Evolutionary conservation across 2,888 invertebrate genomes (phyloP).

Genomic region (Nomada goodeniana): DNA sequence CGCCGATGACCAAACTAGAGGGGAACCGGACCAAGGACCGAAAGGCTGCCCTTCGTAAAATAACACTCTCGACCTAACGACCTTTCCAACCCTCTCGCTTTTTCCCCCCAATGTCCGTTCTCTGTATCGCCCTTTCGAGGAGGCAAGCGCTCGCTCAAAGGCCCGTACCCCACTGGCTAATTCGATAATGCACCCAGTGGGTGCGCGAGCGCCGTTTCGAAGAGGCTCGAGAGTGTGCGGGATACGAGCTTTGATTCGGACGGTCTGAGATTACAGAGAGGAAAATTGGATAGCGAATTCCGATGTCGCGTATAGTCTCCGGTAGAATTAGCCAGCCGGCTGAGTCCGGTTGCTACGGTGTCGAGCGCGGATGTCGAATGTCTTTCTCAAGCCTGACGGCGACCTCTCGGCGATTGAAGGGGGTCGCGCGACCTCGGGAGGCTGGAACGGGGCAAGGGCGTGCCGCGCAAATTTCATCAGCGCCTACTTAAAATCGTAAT

Average conservation of each 20-base stretch:
- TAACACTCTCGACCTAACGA: conserved; percentile 64
- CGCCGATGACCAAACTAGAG: conserved; percentile 43
- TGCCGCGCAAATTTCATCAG: conserved; percentile 51
- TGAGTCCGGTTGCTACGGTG: neutral
- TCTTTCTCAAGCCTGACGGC: too few relatives aligned
- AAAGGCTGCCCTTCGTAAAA: conserved; percentile 63
- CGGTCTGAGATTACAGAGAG: conserved; percentile 75
- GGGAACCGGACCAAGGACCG: conserved; percentile 12
- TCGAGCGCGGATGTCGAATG: too few relatives aligned
- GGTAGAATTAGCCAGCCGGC: conserved; percentile 42
- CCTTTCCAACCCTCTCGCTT: conserved; percentile 29
- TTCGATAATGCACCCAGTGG: conserved; percentile 68
- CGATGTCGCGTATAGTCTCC: conserved; percentile 45
- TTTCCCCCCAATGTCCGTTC: conserved; percentile 5
- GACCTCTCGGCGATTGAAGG: too few relatives aligned
- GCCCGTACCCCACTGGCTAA: conserved; percentile 64
- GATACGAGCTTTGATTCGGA: conserved; percentile 75
- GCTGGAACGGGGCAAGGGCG: neutral
- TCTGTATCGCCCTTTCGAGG: conserved; percentile 49
- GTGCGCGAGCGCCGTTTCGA: neutral
- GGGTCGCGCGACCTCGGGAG: too few relatives aligned
- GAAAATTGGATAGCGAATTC: conserved; percentile 77
- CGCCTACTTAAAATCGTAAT: conserved; percentile 61
- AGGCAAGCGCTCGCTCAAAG: conserved; percentile 61
- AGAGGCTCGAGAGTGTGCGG: neutral